Base-by-base conservation (phyloP, 1,140 invertebrate species). In the Ceratoteleas bidentatus region DNA sequence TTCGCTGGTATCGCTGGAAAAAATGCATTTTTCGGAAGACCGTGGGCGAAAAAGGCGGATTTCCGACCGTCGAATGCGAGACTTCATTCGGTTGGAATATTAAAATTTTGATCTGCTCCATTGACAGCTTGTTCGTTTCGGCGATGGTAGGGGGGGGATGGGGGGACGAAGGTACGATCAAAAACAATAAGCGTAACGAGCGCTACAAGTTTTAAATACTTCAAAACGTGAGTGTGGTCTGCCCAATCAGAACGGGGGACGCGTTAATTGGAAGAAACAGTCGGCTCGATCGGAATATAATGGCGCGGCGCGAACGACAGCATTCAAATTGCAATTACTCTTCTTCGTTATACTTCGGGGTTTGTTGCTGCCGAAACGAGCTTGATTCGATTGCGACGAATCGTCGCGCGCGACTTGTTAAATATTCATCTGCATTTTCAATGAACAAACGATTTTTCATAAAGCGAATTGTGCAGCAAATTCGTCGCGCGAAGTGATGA, bases 271-370 rank as follows among this genome's bases (percentile, higher is more conserved):
- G 40, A 64, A 64, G 61, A 64, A 52, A 64, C 49, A 40, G 61
- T 14, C 36, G 7, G 10, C 9, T 14, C 49, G 15, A 53, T 53
- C 36, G 7, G 49, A 64, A 65, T 54, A 54, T 65, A 65, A 65
- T 54, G 32, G 52, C 36, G 36, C 13, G n/a, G 13, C 13, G 33
- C n/a, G 24, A 62, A 50, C 47, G 45, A 33, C 50, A 36, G 7
- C 62, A 54, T 65, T 65, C 52, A 54, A 65, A 65, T 65, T 65
- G 50, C 62, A 65, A 65, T 65, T 65, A 65, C 53, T 65, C 62
- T 43, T 65, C 50, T 54, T 65, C 50, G 50, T 54, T 65, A 45
- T 65, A 34, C 16, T 54, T 43, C 38, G 24, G 24, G 45, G 33
- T 54, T 65, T 54, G 62, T 54, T 65, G 62, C 45, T 43, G 36